Evolutionary conservation across 2,797 vertebrate species (phyloP), one percentile per base, ranked within the genome.

Genomic region (Heterohyrax brucei): DNA sequence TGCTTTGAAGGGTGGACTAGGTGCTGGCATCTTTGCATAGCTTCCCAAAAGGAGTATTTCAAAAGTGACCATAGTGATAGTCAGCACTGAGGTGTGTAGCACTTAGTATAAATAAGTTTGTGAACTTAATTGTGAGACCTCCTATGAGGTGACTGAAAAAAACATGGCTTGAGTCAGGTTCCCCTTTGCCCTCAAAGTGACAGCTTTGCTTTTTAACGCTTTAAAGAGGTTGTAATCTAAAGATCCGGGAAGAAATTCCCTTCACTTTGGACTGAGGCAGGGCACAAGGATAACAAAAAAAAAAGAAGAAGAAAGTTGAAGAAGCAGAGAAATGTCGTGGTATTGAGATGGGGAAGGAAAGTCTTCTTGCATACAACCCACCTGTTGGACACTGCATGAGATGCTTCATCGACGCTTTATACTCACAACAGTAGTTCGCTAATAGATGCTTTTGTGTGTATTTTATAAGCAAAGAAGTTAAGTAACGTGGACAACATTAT

Each of bases 241-340:
- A 13, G 50, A 53, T 73, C 21, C 21, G 56, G 70, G 19, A 89
- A 2, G 19, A 82, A 73, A 83, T 73, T 73, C 50, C 8, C 39
- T 96, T 79, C 48, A 70, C 16, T 84, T 84, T 87, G 87, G 28
- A 90, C 13, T 70, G 16, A 61, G 9, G 19, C 75, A 19, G 53
- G 18, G 91, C 8, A 12, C 16, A 76, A 26, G 21, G 12, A 72
- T 24, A 44, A 68, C 18, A 79, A 64, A 87, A n/a, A 68, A 22
- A 79, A 56, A 87, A n/a, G 48, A 89, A 61, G 22, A 8, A 46
- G 56, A 79, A 61, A 8, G 4, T 33, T 64, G 48, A 44, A 91
- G 46, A 75, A 75, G 39, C 84, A 79, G n/a, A 61, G 79, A 26
- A 8, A 39, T 28, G 10, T 30, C 33, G n/a, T 18, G 30, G 1